Evolutionary conservation across 2,113 vertebrate genomes (phyloP).

Genomic region (Actenoides hombroni): DNA sequence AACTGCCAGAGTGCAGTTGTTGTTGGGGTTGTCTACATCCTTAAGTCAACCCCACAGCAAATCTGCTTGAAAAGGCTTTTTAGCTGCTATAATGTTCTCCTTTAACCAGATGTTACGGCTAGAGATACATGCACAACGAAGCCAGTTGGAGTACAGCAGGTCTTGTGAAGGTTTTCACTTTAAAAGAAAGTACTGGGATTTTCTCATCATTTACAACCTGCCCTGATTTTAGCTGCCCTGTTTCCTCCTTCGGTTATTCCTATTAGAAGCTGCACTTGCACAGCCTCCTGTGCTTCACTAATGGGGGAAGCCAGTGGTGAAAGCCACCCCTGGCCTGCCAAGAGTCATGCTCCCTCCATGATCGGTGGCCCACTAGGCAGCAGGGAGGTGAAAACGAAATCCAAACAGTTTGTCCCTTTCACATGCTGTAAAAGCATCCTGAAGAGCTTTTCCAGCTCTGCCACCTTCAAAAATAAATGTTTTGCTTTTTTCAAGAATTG

Average conservation of each 20-base stretch:
- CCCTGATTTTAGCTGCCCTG: neutral
- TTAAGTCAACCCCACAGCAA: neutral
- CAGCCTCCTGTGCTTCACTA: neutral
- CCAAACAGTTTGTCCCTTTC: neutral
- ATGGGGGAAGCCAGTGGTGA: neutral
- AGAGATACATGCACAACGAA: neutral
- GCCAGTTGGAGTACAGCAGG: neutral
- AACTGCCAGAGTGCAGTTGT: neutral
- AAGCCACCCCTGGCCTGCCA: neutral
- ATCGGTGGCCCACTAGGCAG: neutral
- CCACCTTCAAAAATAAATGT: neutral
- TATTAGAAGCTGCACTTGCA: neutral
- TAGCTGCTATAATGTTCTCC: neutral
- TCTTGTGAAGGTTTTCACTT: neutral
- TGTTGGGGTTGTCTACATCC: neutral
- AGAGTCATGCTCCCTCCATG: rapidly evolving
- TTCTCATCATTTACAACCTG: neutral
- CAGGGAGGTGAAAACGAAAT: neutral
- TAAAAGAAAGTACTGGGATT: neutral
- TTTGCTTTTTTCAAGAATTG: constrained; percentile 1
- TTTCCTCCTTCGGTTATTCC: neutral
- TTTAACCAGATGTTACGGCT: neutral
- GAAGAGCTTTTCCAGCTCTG: neutral
- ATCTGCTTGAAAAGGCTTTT: neutral
- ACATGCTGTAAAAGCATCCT: neutral